Evolutionary conservation across 1,140 invertebrate genomes (phyloP).

Genomic region (Steinernema khuongi): DNA sequence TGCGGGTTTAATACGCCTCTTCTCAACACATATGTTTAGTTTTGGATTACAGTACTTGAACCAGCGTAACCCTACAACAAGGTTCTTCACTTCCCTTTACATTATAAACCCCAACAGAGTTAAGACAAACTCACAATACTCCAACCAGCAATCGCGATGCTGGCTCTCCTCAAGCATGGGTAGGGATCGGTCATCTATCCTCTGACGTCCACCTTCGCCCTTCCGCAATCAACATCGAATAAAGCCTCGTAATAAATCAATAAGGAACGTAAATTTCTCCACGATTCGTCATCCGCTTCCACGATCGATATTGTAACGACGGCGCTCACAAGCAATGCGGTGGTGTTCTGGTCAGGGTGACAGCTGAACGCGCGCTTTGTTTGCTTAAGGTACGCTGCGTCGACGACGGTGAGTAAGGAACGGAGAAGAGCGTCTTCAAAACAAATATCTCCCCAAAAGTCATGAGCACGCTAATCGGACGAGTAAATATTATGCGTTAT

Average conservation of each 20-base stretch:
- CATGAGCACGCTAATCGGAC: no score
- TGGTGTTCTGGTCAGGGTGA: background rate
- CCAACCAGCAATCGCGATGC: constrained; percentile 47
- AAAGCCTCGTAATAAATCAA: background rate
- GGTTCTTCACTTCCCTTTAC: background rate
- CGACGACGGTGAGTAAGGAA: background rate
- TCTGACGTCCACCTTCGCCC: no score
- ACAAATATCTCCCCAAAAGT: background rate
- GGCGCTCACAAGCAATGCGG: background rate
- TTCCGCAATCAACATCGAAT: no score
- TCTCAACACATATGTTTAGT: no score
- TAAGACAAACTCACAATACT: constrained; percentile 48
- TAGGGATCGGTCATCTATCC: constrained; percentile 47
- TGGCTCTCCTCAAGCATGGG: constrained; percentile 41
- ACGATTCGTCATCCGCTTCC: background rate
- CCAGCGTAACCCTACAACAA: constrained; percentile 5
- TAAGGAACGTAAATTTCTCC: background rate
- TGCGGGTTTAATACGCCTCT: no score
- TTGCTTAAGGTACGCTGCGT: background rate
- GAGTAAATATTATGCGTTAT: no score
- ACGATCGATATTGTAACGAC: background rate
- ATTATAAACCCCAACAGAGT: background rate
- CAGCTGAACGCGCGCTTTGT: background rate
- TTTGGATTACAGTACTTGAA: background rate
- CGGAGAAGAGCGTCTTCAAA: background rate